A percentile compares a stretch with the other conserved stretches of the same genome.
These are phyloP conservation scores for Drosophila nigricruria DNA, from an alignment of 2,888 invertebrate genomes.

Conservation along the genomic window DNA sequence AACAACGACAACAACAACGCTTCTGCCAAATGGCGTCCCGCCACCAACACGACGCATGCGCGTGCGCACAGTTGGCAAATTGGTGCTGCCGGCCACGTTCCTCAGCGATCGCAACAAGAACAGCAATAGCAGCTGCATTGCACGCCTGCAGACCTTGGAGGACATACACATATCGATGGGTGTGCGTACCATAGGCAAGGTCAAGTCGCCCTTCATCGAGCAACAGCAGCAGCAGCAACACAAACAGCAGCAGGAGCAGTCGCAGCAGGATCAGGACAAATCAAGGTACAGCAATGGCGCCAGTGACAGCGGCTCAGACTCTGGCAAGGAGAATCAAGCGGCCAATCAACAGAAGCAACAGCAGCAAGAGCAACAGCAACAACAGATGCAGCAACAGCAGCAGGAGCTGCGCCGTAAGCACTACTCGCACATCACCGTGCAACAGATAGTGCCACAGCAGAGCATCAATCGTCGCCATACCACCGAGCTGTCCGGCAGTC, in stretches of 20 bases:
- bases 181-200: conserved; percentile 83
- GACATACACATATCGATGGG: conserved; percentile 52
- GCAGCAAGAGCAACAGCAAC: conserved; percentile 51
- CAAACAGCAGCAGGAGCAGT: conserved; percentile 21
- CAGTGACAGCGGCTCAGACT: conserved; percentile 70
- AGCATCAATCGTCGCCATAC: conserved; percentile 57
- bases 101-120: conserved; percentile 73
- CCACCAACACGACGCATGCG: conserved; percentile 65
- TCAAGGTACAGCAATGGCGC: conserved; percentile 16
- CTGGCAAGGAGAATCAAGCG: conserved; percentile 84
- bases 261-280: conserved; percentile 28
- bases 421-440: conserved; percentile 49
- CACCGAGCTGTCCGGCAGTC: conserved; percentile 49
- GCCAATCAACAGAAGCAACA: conserved; percentile 50
- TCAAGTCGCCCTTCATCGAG: conserved; percentile 84
- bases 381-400: background rate
- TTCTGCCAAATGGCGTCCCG: conserved; percentile 4
- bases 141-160: conserved; percentile 53
- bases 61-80: conserved; percentile 82
- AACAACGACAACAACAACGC: background rate
- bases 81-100: conserved; percentile 82
- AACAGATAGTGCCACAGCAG: conserved; percentile 27
- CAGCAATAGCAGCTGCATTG: conserved; percentile 38
- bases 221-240: conserved; percentile 64
- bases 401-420: conserved; percentile 75